Percentiles rank a stretch among this genome's conserved stretches.
Evolutionary conservation across 2,888 invertebrate species (phyloP).

Genomic region (Ennomos quercinarius): DNA sequence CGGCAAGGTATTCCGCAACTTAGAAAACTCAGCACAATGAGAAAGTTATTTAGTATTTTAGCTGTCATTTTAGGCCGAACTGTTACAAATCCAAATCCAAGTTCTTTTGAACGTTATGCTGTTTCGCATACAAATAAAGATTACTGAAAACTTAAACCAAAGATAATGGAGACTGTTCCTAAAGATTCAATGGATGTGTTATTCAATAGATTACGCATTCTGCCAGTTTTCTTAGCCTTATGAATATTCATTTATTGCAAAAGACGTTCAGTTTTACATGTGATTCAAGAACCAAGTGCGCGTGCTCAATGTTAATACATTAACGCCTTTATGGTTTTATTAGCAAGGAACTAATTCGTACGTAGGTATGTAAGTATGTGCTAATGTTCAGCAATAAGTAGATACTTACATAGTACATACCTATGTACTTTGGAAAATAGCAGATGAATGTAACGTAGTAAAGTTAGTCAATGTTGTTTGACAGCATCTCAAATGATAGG

Average conservation of each 20-base stretch:
- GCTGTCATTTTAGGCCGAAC: too few relatives aligned
- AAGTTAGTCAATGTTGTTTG: too few relatives aligned
- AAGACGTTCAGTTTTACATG: too few relatives aligned
- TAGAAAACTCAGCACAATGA: not conserved
- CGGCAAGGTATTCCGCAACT: too few relatives aligned
- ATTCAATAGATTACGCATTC: not conserved
- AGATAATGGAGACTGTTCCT: constrained; percentile 6
- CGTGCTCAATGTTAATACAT: constrained; percentile 13
- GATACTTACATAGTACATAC: too few relatives aligned
- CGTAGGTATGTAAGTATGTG: constrained; percentile 1
- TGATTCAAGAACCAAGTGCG: not conserved
- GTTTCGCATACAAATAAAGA: constrained; percentile 10
- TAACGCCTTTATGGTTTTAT: constrained; percentile 17
- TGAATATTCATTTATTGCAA: too few relatives aligned
- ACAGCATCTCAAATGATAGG: too few relatives aligned
- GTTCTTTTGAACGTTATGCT: too few relatives aligned
- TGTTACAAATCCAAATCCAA: too few relatives aligned
- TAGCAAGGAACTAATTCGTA: constrained; percentile 13
- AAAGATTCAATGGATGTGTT: constrained; percentile 1
- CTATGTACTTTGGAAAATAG: too few relatives aligned
- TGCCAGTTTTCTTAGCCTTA: not conserved
- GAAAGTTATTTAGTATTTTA: too few relatives aligned
- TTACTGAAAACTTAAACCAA: constrained; percentile 11
- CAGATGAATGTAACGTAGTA: too few relatives aligned
- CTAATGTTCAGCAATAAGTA: not conserved